Conservation (phyloP, 2,888 invertebrate species). For the Lysandra coridon region DNA sequence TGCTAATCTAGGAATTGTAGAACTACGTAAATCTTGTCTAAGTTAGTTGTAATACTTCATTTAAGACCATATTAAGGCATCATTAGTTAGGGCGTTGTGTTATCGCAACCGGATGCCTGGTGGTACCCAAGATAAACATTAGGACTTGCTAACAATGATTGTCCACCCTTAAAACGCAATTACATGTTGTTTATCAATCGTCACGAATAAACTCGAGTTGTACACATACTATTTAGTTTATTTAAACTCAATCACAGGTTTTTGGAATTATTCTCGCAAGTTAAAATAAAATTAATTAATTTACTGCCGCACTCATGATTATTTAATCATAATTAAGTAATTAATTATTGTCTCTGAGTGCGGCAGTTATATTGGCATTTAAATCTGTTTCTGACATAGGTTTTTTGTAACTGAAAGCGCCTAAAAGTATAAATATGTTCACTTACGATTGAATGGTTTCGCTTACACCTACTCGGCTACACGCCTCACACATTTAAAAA, state of each 20-base stretch:
- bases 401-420: too few species aligned
- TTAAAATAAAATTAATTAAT: too few species aligned
- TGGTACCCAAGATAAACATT: not conserved
- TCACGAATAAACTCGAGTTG: not conserved
- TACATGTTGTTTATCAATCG: not conserved
- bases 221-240: too few species aligned
- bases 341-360: too few species aligned
- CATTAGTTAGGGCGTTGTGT: not conserved
- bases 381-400: too few species aligned
- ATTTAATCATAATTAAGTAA: too few species aligned
- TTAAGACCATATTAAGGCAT: not conserved
- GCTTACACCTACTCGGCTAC: not conserved
- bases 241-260: too few species aligned
- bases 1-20: not conserved
- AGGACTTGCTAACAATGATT: constrained; percentile 2
- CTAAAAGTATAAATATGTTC: too few species aligned
- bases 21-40: not conserved
- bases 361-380: too few species aligned
- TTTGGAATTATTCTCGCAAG: too few species aligned
- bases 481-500: not conserved
- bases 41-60: not conserved
- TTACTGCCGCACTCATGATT: too few species aligned
- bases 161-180: not conserved
- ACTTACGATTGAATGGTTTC: too few species aligned
- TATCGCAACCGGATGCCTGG: not conserved